Percentiles rank a stretch among this genome's conserved stretches.
phyloP scores from a whole-genome alignment of 2,113 vertebrate species.

The Gambusia affinis region DNA sequence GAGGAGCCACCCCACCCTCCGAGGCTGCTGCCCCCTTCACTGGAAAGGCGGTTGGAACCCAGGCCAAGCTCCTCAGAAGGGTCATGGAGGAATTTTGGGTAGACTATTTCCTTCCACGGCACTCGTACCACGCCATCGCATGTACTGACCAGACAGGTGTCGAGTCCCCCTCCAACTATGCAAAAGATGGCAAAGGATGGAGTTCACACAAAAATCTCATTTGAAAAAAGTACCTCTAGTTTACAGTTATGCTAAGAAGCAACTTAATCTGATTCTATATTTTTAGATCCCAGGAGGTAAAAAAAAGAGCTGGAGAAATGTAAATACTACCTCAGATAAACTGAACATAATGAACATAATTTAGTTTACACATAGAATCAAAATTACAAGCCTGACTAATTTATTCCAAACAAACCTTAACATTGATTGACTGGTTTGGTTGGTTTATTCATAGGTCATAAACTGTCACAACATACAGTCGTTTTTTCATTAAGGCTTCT shows the following conservation, averaged over 20 bases:
- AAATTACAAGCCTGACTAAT: no score
- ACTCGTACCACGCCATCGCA: constrained; percentile 86
- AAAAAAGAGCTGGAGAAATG: neutral
- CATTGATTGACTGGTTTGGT: no score
- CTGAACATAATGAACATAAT: no score
- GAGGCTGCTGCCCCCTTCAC: constrained; percentile 63
- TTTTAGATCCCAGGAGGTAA: neutral
- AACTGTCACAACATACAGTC: no score
- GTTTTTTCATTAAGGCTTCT: no score
- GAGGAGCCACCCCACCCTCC: constrained; percentile 77
- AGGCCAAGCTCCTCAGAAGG: constrained; percentile 63
- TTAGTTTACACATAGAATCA: no score
- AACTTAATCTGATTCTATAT: no score
- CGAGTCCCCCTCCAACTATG: constrained; percentile 79
- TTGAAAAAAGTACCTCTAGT: neutral
- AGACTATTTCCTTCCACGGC: constrained; percentile 89
- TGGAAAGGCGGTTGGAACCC: constrained; percentile 47
- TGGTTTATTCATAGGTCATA: neutral
- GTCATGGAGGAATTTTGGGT: constrained; percentile 88
- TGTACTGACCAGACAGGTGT: constrained; percentile 87
- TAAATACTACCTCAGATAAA: neutral
- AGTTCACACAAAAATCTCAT: neutral
- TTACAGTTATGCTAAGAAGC: neutral
- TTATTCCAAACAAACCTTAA: no score
- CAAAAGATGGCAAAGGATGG: neutral